These are phyloP conservation scores for Haliclona indistincta DNA, from an alignment of 37 sponge, comb jelly and placozoan species.

Conservation along the genomic window DNA sequence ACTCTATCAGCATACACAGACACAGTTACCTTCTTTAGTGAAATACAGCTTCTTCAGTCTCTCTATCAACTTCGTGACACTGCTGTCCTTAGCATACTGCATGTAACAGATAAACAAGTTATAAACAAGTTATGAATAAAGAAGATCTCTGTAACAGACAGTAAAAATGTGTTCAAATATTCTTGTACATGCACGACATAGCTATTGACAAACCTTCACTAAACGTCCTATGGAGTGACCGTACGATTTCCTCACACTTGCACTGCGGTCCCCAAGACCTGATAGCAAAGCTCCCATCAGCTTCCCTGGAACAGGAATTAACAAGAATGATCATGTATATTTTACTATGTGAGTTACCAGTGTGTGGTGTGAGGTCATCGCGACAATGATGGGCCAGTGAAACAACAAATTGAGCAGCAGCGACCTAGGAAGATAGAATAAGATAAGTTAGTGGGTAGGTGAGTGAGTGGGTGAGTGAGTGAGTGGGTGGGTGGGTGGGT, in stretches of 20 bases:
- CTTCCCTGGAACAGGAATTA: slow-evolving; percentile 39
- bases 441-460: neutral
- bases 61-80: slow-evolving; percentile 51
- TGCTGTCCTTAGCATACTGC: slow-evolving; percentile 64
- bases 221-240: slow-evolving; percentile 70
- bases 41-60: slow-evolving; percentile 63
- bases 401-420: slow-evolving; percentile 58
- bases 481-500: no score
- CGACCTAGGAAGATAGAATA: slow-evolving; percentile 23
- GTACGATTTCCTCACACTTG: slow-evolving; percentile 58
- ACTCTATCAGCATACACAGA: neutral
- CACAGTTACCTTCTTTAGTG: slow-evolving; percentile 58
- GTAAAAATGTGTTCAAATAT: neutral
- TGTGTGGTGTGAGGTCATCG: slow-evolving; percentile 55
- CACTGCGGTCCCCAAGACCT: slow-evolving; percentile 61
- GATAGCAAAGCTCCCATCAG: slow-evolving; percentile 56
- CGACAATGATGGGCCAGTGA: slow-evolving; percentile 42
- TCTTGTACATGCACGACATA: neutral
- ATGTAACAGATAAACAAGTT: slow-evolving; percentile 2
- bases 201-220: slow-evolving; percentile 44
- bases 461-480: no score
- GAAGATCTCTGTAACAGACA: neutral
- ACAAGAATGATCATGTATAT: neutral
- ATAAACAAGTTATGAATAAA: neutral
- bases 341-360: slow-evolving; percentile 41